Evolutionary conservation across 2,888 invertebrate species (phyloP), one percentile per base, ranked within the genome.

Genomic region (Oscheius onirici): DNA sequence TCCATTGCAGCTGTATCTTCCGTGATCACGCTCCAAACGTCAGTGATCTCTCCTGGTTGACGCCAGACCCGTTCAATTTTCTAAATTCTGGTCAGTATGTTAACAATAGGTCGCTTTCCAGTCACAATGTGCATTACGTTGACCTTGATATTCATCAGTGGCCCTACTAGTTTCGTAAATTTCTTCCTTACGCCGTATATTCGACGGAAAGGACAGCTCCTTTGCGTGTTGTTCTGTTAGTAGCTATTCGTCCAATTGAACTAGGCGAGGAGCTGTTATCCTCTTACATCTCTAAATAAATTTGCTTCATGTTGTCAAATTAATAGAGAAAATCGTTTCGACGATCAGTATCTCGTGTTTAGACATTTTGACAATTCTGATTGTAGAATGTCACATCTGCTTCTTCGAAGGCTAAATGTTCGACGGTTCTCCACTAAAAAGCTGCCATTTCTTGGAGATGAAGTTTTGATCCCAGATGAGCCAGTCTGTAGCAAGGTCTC

Each of bases 31-130:
- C 86, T 2, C 81, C 86, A 49, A 75, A 83, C 41, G 80, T 83
- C 6, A 88, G 88, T 78, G 90, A 89, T 77, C 75, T 78, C 40
- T 84, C 87, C 46, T 89, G 89, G 89, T 77, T 89, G 43, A 85
- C 87, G 1, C 63, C 61, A 2, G 71, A 46, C 28, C 88, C 88
- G 5, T 54, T 86, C 13, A 89, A 89, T 79, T 90, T 90, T 6
- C 80, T 90, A 44, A 89, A 88, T 77, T 83, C 90, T 54, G 90
- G 90, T 2, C 90, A 90, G 80, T 90, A 89, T 82, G 89, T 90
- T 51, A 90, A 90, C 82, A 90, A 90, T 79, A 88, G 49, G 17
- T 28, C 20, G 88, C 88, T 84, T 51, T 81, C 76, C n/a, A n/a
- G n/a, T 71, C 88, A 89, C 61, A 90, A 90, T 85, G 90, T 90